Evolutionary conservation across 2,113 vertebrate species (phyloP).

Genomic region (Pteruthius melanotis): DNA sequence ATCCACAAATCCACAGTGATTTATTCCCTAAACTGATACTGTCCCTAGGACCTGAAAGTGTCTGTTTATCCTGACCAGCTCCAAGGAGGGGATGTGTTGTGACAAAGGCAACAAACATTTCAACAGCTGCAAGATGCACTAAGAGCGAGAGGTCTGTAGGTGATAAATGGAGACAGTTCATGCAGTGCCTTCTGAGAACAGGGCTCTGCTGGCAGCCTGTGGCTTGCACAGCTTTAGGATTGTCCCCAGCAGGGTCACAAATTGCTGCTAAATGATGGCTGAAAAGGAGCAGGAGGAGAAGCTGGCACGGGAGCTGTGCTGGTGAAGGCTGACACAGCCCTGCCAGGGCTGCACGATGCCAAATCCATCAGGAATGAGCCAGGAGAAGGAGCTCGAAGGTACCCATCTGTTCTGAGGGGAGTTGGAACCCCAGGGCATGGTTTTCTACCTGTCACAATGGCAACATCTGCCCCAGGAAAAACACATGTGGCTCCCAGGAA

Average conservation of each 20-base stretch:
- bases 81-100: background rate
- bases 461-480: background rate
- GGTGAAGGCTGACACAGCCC: rapidly evolving
- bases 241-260: background rate
- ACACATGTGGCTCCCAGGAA: background rate
- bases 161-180: background rate
- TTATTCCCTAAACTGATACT: background rate
- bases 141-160: background rate
- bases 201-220: background rate
- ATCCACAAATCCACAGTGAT: background rate
- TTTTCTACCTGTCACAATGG: background rate
- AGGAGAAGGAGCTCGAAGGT: background rate
- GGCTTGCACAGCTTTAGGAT: background rate
- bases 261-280: background rate
- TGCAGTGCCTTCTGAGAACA: background rate
- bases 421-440: background rate
- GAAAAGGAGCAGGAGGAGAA: background rate
- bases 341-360: background rate
- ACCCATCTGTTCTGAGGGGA: rapidly evolving
- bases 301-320: background rate
- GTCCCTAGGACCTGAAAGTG: background rate
- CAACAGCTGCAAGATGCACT: background rate
- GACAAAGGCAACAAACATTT: background rate
- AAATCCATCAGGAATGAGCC: background rate
- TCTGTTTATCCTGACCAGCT: background rate